Evolutionary conservation across 1,140 invertebrate species (phyloP), one percentile per base, ranked within the genome.

Genomic region (Aphis craccivora): DNA sequence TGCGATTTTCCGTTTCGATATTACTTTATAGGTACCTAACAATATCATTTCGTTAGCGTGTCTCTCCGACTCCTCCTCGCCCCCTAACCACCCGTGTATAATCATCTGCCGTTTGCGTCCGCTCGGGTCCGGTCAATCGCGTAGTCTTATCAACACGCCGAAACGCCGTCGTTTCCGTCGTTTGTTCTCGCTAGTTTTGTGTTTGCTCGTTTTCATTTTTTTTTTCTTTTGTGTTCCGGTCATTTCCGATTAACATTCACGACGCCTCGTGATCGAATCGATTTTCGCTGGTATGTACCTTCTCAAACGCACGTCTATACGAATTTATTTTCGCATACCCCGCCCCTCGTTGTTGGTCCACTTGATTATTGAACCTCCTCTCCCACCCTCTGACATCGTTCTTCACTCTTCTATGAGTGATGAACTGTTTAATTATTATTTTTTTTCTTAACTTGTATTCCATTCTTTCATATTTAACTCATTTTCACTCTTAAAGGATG

Each of bases 51-150:
- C 30, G 60, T 76, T 76, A n/a, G 60, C 60, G 60, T 76, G 30
- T 76, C 60, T 76, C 30, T n/a, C n/a, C n/a, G 14, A 22, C 86
- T n/a, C 30, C 45, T 40, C 86, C 43, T 45, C 30, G 14, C 86
- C 86, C 14, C 43, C n/a, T 35, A 2, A 18, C 60, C 30, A 35
- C 45, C 45, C 84, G 3, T 87, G 25, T 22, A 30, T 45, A 30
- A 43, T 40, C 84, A 23, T 45, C 84, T 11, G 43, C 45, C 30
- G 86, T n/a, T 8, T 30, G 43, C 30, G 43, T 60, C 43, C 43
- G 25, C 25, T 87, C 84, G 43, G 40, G 11, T 87, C 84, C 86
- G 45, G 86, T 88, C 86, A 88, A 88, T 88, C 87, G 87, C n/a
- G 87, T 51, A 51, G 25, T 37, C 87, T 89, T 53, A 89, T 89